phyloP scores from a whole-genome alignment of 2,113 vertebrate genomes.

The Sylvia atricapilla region DNA sequence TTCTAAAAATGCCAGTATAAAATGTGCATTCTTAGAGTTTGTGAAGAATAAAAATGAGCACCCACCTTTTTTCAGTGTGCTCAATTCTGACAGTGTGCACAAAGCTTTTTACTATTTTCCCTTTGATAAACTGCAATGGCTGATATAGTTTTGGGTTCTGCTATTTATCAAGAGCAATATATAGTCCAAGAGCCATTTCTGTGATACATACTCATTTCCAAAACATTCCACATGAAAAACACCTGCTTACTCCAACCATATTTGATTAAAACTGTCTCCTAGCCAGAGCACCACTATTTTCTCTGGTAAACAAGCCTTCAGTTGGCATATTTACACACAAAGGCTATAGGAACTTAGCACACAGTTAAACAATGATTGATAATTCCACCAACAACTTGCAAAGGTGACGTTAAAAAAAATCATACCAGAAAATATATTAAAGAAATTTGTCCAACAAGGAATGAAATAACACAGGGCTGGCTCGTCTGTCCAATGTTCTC shows the following conservation, averaged over 20 bases:
- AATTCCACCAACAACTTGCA: slow-evolving; percentile 9
- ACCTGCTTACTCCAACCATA: slow-evolving; percentile 18
- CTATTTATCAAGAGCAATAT: slow-evolving; percentile 39
- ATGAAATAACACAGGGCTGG: background rate
- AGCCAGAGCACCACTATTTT: slow-evolving; percentile 30
- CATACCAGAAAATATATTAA: slow-evolving; percentile 2
- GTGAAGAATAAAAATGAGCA: background rate
- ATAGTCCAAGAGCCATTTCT: slow-evolving; percentile 32
- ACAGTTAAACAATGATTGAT: slow-evolving; percentile 49
- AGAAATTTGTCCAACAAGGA: background rate
- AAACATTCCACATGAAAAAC: slow-evolving; percentile 44
- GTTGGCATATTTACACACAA: slow-evolving; percentile 50
- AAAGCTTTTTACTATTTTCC: background rate
- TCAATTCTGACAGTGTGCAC: background rate
- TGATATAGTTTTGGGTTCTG: slow-evolving; percentile 25
- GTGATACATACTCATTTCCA: slow-evolving; percentile 41
- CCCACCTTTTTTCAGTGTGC: background rate
- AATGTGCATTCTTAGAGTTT: background rate
- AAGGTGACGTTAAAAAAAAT: slow-evolving; percentile 48
- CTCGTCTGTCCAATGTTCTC: background rate
- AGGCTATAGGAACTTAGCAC: slow-evolving; percentile 25
- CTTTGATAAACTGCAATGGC: background rate
- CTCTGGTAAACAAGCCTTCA: slow-evolving; percentile 47
- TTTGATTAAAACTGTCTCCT: slow-evolving; percentile 57
- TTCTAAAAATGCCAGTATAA: background rate